Base-by-base conservation (phyloP, 2,113 vertebrate species). In the Polyodon spathula region DNA sequence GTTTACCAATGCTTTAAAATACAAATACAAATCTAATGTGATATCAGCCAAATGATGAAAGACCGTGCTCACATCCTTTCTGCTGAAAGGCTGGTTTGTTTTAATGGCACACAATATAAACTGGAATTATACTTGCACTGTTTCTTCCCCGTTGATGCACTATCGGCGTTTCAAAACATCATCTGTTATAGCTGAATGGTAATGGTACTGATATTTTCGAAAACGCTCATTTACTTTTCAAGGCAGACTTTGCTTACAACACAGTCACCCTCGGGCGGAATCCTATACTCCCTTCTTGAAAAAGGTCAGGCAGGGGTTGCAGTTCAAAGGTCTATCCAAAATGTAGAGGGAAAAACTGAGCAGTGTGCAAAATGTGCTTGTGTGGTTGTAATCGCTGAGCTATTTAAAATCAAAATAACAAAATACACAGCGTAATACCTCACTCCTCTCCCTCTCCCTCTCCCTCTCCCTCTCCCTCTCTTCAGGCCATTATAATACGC, bases 401-500 rank as follows among this genome's bases (percentile, higher is more conserved):
- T n/a, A 15, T 27, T 27, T 27, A 27, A 15, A 39, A 4, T 11
- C 6, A 17, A 43, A 41, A 55, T 43, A 37, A 10, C 58, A 46
- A 39, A 27, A 64, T 48, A 40, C 46, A 39, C 55, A 64, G 62
- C 15, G 37, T 48, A 64, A 56, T 40, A 50, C 41, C 41, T 39
- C 53, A 40, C 9, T 48, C 37, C 38, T 54, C 54, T 62, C 59
- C 56, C 68, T 9, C 52, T 59, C 56, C 54, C 37, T 58, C 60
- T 60, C 44, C 58, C 56, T 37, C 1, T 37, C 44, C 39, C 12
- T 39, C 14, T 51, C 63, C 54, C 54, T 37, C 64, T 76, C 70
- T 71, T 71, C 67, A 65, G 68, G 51, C 67, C 69, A 70, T 80
- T 81, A 76, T 80, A 78, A 79, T 82, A 76, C 79, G 72, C 80